Base-by-base conservation (phyloP, 2,113 vertebrate species). In the Engystomops pustulosus region DNA sequence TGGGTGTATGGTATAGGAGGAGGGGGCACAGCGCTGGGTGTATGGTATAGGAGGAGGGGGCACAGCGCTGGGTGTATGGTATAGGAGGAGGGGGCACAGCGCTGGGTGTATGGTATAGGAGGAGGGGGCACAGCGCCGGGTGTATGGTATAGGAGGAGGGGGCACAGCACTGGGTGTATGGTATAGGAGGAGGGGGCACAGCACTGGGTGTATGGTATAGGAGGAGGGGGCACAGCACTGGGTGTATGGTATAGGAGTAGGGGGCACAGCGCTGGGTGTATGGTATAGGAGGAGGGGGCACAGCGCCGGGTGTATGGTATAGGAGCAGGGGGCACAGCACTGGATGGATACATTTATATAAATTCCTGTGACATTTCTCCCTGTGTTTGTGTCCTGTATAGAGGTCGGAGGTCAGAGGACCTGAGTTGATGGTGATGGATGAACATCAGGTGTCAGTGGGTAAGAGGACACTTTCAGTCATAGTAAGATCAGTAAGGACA, bases 381-480 rank as follows among this genome's bases (percentile, higher is more conserved):
- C 38, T 69, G 30, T 69, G 17, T 69, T 38, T 69, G 17, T 18
- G 30, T 30, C 14, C 3, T 67, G 62, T 36, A 36, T 32, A 68
- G 30, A 36, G 65, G 18, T 68, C 32, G 36, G 30, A 36, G 65
- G 18, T 68, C 32, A 18, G 30, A 32, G 17, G 30, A 32, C 30
- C 65, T 32, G 62, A 32, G 62, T 6, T 36, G 32, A 68, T 20
- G 60, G 17, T 65, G 65, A 68, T 68, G 65, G 65, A 68, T 17
- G 30, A 36, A 32, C 65, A 36, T 20, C 30, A 68, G 60, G 60
- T 30, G 32, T 68, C 65, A 34, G 30, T 34, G 65, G 65, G 65
- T 68, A 68, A 68, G 65, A 20, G 30, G 30, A 8, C 32, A 7
- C 6, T 10, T 11, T 7, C 27, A 65, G 27, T 25, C 20, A 58